Evolutionary conservation across 37 sponge, comb jelly and placozoan genomes (phyloP).

Genomic region (Ephydatia muelleri): DNA sequence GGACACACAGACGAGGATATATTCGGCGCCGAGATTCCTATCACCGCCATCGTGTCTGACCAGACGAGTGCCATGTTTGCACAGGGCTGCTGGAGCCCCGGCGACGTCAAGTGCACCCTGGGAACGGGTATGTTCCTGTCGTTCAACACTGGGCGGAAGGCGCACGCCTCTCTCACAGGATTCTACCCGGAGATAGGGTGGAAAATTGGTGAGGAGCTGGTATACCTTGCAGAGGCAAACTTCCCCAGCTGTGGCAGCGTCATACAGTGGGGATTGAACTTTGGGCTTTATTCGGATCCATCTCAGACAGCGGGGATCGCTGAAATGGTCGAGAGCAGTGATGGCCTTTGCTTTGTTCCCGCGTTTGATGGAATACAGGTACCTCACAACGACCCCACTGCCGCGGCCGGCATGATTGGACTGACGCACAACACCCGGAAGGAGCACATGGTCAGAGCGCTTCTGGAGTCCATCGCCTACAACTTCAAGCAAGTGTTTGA

Average conservation of each 20-base stretch:
- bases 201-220: constrained; percentile 80
- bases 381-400: constrained; percentile 80
- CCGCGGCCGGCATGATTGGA: constrained; percentile 70
- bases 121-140: constrained; percentile 90
- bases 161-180: constrained; percentile 81
- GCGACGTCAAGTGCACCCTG: constrained; percentile 84
- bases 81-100: constrained; percentile 84
- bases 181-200: constrained; percentile 93
- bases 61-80: constrained; percentile 96
- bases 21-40: constrained; percentile 75
- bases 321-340: constrained; percentile 42
- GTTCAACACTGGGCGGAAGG: constrained; percentile 78
- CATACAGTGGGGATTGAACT: constrained; percentile 87
- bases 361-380: constrained; percentile 88
- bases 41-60: constrained; percentile 80
- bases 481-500: constrained; percentile 60
- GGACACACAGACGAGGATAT: constrained; percentile 47
- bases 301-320: constrained; percentile 67
- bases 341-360: constrained; percentile 85
- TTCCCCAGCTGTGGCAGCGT: constrained; percentile 87
- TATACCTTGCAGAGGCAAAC: constrained; percentile 84
- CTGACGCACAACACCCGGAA: constrained; percentile 58
- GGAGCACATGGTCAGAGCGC: constrained; percentile 76
- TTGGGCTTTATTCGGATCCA: constrained; percentile 67
- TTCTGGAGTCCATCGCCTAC: constrained; percentile 87